A percentile compares a stretch with the other conserved stretches of the same genome.
Conservation (phyloP, 1,140 invertebrate species). For the Portunus trituberculatus region DNA sequence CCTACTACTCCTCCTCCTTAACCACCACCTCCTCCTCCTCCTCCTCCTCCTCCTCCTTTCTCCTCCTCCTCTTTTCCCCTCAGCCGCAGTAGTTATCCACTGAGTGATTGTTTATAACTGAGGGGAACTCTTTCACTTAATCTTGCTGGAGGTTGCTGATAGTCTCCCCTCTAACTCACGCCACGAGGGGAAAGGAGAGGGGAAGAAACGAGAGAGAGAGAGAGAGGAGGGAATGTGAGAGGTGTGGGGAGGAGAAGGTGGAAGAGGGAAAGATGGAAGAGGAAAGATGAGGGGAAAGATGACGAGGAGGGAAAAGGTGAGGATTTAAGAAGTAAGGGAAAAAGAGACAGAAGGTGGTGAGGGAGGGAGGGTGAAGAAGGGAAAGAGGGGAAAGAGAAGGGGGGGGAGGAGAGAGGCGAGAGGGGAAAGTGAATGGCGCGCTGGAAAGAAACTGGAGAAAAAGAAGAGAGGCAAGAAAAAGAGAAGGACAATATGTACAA, state of each 20-base stretch:
- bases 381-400: no score
- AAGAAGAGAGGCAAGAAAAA: no score
- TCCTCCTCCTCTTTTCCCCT: neutral
- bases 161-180: neutral
- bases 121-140: constrained; percentile 22
- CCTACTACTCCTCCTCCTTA: no score
- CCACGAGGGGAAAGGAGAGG: neutral
- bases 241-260: neutral
- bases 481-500: neutral
- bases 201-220: neutral
- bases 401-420: neutral
- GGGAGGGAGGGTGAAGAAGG: no score
- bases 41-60: neutral
- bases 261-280: neutral
- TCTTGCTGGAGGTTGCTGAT: neutral
- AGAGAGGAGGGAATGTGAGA: neutral
- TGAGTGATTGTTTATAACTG: constrained; percentile 14
- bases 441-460: no score
- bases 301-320: neutral
- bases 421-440: neutral
- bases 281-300: neutral
- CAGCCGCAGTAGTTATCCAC: neutral
- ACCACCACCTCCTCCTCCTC: neutral
- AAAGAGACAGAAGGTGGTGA: no score
- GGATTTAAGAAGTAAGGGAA: no score